phyloP scores from a whole-genome alignment of 1,140 invertebrate genomes.

The Drosophila nigromelanica region DNA sequence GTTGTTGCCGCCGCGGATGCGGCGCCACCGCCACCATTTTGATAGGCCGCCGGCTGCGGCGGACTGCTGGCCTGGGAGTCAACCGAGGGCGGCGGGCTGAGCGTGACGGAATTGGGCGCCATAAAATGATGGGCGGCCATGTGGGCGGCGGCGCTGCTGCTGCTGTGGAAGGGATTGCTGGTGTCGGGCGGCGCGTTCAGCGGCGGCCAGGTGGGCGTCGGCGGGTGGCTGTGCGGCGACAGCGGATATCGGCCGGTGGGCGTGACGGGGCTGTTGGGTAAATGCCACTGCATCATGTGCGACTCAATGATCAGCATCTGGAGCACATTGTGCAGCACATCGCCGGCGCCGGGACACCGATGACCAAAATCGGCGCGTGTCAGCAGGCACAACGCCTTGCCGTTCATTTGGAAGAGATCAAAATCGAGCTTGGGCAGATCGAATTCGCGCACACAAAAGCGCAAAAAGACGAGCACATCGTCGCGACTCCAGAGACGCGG shows the following conservation, averaged over 20 bases:
- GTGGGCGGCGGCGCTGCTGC: slow-evolving; percentile 75
- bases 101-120: slow-evolving; percentile 91
- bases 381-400: slow-evolving; percentile 95
- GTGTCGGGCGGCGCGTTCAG: slow-evolving; percentile 86
- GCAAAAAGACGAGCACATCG: slow-evolving; percentile 94
- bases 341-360: slow-evolving; percentile 94
- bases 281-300: slow-evolving; percentile 88
- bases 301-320: slow-evolving; percentile 93
- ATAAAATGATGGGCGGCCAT: slow-evolving; percentile 88
- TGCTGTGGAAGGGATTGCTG: slow-evolving; percentile 86
- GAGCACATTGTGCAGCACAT: slow-evolving; percentile 96
- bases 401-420: slow-evolving; percentile 99
- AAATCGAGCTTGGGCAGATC: slow-evolving; percentile 95
- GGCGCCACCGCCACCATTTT: slow-evolving; percentile 36
- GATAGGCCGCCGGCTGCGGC: slow-evolving; percentile 86
- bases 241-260: slow-evolving; percentile 92
- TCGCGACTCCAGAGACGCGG: slow-evolving; percentile 95
- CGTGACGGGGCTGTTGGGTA: slow-evolving; percentile 93
- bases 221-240: slow-evolving; percentile 90
- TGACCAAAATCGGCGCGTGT: slow-evolving; percentile 95
- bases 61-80: slow-evolving; percentile 94
- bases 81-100: slow-evolving; percentile 94
- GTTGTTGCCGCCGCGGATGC: slow-evolving; percentile 14
- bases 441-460: slow-evolving; percentile 96
- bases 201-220: slow-evolving; percentile 90